Evolutionary conservation across 2,888 invertebrate species (phyloP), one percentile per base, ranked within the genome.

Genomic region (Andrena trimmerana): DNA sequence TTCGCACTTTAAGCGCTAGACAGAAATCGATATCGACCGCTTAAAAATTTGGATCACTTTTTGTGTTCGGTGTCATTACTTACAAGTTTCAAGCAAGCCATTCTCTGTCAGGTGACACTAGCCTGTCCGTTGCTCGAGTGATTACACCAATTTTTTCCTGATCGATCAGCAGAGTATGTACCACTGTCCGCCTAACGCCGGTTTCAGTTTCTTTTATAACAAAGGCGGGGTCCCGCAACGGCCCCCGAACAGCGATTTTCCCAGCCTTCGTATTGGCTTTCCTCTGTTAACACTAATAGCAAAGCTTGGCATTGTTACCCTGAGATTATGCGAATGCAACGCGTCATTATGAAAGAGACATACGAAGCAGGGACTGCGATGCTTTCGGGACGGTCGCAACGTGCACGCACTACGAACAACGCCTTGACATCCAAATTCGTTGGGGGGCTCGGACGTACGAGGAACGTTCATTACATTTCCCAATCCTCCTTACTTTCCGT

Each of bases 81-180:
- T 77, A 92, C 92, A 68, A 92, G 83, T 82, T 91, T 92, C n/a
- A 88, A 79, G 75, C 73, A 88, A 83, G 92, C 92, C 92, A 92
- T 92, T 60, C 84, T 90, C 88, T 62, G 74, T 85, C 57, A 74
- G 59, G 59, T 73, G 70, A 59, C 75, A 60, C 65, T 48, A 71
- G 42, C 71, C 52, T 33, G 54, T 66, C 33, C 67, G 62, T 48
- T 54, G 59, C 48, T 69, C 27, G 69, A 81, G 62, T 33, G 42
- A 78, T 68, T 69, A 69, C 83, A 66, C 86, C 63, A 69, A 76
- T 76, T 85, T 83, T 83, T 83, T 73, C 78, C 76, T 50, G 63
- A 88, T 83, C 81, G 80, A 75, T 85, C 77, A 81, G 66, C 13
- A 42, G 74, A 59, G 33, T 63, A 42, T 42, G 42, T 42, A 66